Base-by-base conservation (phyloP, 2,797 vertebrate species). In the Melanotaenia pygmaea region DNA sequence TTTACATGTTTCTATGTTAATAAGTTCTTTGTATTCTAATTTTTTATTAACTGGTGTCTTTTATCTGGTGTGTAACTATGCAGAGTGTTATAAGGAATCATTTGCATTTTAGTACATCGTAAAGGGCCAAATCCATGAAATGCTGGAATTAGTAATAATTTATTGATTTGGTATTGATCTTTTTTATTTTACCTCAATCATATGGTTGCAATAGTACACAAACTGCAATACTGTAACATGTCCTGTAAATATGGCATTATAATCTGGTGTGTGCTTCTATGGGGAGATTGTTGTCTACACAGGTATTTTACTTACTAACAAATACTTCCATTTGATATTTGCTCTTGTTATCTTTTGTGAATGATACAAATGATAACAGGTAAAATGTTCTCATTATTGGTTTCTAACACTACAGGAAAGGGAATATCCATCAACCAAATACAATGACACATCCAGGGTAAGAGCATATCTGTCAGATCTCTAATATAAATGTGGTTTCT, bases 51-150 rank as follows among this genome's bases (percentile, higher is more conserved):
- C 16, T 51, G 13, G 22, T 47, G 64, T 74, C 43, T 80, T 78
- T 80, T 37, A 59, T 77, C 65, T 77, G 32, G 32, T 32, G 32
- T 32, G 32, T 32, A 32, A 57, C 5, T 45, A 43, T 24, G 34
- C 35, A 59, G 51, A n/a, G 28, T 64, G 28, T 67, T 30, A 28
- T 34, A 34, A 74, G 35, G 62, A 66, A 68, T 68, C 22, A 57
- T 38, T 40, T 56, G 61, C 43, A 22, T 66, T 45, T 43, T 45
- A 30, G 70, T 75, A 2, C 82, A 70, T 77, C 67, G 3, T 74
- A 59, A 84, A 84, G 76, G 80, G 83, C 79, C 80, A 84, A 90
- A 86, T 37, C 58, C 58, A 28, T 74, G 62, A 45, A 5, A 74
- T 26, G 59, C 51, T 64, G 58, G 34, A 56, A 70, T 11, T 14